These are phyloP conservation scores for Aspidiotus destructor DNA, from an alignment of 2,888 invertebrate genomes.

Conservation along the genomic window DNA sequence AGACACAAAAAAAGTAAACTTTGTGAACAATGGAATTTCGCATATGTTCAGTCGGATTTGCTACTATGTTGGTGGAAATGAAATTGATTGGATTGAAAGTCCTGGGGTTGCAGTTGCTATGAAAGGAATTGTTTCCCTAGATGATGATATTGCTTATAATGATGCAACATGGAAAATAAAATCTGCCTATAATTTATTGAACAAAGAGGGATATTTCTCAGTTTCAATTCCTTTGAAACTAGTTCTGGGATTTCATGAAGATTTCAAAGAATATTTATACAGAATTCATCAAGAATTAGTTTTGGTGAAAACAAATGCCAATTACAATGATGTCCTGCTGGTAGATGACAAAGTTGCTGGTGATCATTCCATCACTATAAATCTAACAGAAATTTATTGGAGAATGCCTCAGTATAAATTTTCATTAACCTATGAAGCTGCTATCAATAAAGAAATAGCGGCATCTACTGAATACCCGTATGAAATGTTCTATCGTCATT, in stretches of 20 bases:
- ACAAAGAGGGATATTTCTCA: slow-evolving; percentile 3
- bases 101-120: slow-evolving; percentile 12
- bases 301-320: slow-evolving; percentile 1
- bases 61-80: slow-evolving; percentile 17
- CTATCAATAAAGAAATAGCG: slow-evolving; percentile 11
- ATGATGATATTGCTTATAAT: slow-evolving; percentile 13
- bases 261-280: background rate
- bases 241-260: background rate
- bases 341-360: slow-evolving; percentile 7
- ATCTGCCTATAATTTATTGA: slow-evolving; percentile 6
- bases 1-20: slow-evolving; percentile 21
- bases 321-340: slow-evolving; percentile 3
- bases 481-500: background rate
- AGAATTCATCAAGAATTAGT: background rate
- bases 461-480: slow-evolving; percentile 7
- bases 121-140: slow-evolving; percentile 17
- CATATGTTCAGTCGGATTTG: slow-evolving; percentile 16
- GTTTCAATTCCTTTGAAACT: background rate
- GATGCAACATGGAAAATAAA: slow-evolving; percentile 20
- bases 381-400: slow-evolving; percentile 12
- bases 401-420: slow-evolving; percentile 12
- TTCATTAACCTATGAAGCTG: slow-evolving; percentile 7
- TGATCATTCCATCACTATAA: slow-evolving; percentile 17
- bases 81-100: slow-evolving; percentile 19
- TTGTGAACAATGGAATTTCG: slow-evolving; percentile 18